phyloP scores from a whole-genome alignment of 2,888 invertebrate species.

The Melanotus villosus region DNA sequence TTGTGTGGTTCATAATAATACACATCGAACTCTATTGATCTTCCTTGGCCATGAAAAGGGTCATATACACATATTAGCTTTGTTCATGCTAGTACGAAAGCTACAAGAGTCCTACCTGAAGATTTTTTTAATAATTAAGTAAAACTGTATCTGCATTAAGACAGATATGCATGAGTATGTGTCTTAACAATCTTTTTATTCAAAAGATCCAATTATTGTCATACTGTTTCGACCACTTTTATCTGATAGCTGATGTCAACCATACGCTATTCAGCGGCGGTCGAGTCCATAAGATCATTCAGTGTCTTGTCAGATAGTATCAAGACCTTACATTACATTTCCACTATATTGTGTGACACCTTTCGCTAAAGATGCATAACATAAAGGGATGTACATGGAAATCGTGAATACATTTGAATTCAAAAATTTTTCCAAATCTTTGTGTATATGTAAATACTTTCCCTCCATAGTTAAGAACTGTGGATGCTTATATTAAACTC shows the following conservation, averaged over 20 bases:
- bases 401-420: constrained; percentile 53
- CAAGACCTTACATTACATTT: constrained; percentile 54
- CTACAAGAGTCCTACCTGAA: no score
- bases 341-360: constrained; percentile 64
- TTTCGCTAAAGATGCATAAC: constrained; percentile 63
- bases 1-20: no score
- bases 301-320: constrained; percentile 61
- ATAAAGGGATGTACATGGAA: constrained; percentile 59
- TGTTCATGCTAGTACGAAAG: no score
- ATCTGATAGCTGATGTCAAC: constrained; percentile 60
- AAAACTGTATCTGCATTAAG: no score
- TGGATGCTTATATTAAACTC: no score
- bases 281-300: constrained; percentile 53
- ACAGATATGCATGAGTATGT: no score
- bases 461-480: no score
- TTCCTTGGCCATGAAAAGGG: no score
- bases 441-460: constrained; percentile 15
- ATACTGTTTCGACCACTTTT: constrained; percentile 48
- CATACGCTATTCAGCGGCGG: constrained; percentile 58
- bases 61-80: no score
- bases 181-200: background rate
- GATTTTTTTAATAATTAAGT: no score
- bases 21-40: no score
- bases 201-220: constrained; percentile 39
- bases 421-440: constrained; percentile 39